phyloP scores from a whole-genome alignment of 2,888 invertebrate genomes.

The Habrosyne pyritoides region DNA sequence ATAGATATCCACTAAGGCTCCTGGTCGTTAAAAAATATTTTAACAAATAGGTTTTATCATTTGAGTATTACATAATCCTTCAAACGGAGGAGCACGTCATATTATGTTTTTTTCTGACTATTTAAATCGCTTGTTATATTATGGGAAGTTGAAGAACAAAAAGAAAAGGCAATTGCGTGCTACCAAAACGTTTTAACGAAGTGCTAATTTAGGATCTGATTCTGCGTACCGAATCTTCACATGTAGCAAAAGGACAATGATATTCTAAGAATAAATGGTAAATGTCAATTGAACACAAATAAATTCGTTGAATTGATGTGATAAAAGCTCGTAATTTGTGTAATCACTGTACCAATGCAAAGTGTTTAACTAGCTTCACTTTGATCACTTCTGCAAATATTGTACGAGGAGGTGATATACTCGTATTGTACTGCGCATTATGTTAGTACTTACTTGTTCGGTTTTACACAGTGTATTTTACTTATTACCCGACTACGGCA shows the following conservation, averaged over 20 bases:
- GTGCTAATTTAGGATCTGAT: conserved; percentile 18
- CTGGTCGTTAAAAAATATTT: no score
- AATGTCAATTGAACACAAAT: neutral
- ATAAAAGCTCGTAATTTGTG: conserved; percentile 5
- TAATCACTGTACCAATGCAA: neutral
- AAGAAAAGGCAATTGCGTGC: no score
- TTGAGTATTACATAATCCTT: no score
- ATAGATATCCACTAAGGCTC: no score
- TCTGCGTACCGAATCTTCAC: neutral
- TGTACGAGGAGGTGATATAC: conserved; percentile 34
- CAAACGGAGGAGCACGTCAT: no score
- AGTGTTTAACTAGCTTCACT: neutral
- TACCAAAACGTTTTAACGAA: conserved; percentile 19
- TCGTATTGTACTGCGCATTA: conserved; percentile 4
- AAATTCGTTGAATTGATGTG: neutral
- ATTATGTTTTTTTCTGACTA: no score
- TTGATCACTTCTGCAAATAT: conserved; percentile 3
- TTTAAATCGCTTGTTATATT: no score
- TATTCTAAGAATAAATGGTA: neutral
- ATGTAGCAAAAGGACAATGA: neutral
- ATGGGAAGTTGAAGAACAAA: no score
- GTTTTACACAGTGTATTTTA: no score
- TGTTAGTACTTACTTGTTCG: no score
- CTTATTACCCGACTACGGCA: neutral
- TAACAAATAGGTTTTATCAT: no score